Evolutionary conservation across 2,113 vertebrate species (phyloP).

Genomic region (Heliornis fulica): DNA sequence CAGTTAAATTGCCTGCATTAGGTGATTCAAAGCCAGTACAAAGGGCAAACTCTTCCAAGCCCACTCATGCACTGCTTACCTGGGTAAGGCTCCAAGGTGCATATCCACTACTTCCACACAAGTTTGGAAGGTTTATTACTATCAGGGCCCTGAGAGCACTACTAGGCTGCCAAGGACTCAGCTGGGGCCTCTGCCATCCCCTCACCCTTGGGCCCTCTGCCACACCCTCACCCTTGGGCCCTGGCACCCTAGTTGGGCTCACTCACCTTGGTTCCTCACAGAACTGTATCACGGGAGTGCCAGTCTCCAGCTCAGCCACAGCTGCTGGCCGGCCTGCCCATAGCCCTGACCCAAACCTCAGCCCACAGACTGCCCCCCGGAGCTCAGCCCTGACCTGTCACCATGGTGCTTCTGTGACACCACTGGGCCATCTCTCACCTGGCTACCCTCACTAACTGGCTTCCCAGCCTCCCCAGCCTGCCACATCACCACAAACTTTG

Average conservation of each 20-base stretch:
- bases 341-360: fast-evolving
- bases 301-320: not conserved
- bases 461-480: not conserved
- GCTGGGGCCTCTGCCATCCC: not conserved
- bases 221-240: fast-evolving
- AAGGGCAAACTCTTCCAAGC: not conserved
- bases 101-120: fast-evolving
- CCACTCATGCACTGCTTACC: not conserved
- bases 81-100: not conserved
- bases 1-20: not conserved
- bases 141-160: not conserved
- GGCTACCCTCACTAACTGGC: not conserved
- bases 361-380: not conserved
- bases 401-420: not conserved
- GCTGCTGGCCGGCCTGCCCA: not conserved
- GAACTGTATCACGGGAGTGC: not conserved
- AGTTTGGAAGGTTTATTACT: not conserved
- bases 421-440: not conserved
- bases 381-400: not conserved
- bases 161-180: not conserved
- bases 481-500: not conserved
- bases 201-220: not conserved
- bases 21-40: not conserved
- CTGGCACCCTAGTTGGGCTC: not conserved
- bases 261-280: too few relatives aligned